Evolutionary conservation across 2,797 vertebrate genomes (phyloP).

Genomic region (Channa striata): DNA sequence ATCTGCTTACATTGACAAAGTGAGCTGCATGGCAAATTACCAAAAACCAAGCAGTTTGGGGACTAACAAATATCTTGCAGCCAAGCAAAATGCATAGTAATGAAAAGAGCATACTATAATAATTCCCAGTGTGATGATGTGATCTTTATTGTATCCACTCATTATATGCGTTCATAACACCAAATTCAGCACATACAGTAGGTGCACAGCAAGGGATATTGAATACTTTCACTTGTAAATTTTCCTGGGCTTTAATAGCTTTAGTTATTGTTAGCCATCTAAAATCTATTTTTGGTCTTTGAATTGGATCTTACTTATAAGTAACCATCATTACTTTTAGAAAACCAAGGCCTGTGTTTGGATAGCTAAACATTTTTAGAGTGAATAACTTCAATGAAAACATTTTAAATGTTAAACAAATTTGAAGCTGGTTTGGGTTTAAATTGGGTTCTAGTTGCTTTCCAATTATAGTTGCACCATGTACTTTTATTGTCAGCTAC

Average conservation of each 20-base stretch:
- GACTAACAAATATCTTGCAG: background rate
- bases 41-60: background rate
- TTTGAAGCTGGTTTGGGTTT: background rate
- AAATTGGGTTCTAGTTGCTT: slow-evolving; percentile 7
- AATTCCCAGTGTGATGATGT: background rate
- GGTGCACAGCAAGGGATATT: background rate
- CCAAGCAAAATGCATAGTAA: background rate
- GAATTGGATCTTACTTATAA: no score
- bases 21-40: background rate
- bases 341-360: no score
- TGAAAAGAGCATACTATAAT: background rate
- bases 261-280: no score
- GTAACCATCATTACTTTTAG: slow-evolving; percentile 19
- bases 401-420: background rate
- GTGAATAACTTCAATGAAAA: no score
- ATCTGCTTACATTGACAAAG: background rate
- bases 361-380: no score
- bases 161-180: background rate
- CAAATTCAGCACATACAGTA: background rate
- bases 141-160: background rate
- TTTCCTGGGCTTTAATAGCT: no score
- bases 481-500: slow-evolving; percentile 13
- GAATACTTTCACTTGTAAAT: no score
- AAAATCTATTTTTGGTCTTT: no score
- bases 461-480: background rate